Evolutionary conservation across 2,113 vertebrate species (phyloP).

Genomic region (Misgurnus anguillicaudatus): DNA sequence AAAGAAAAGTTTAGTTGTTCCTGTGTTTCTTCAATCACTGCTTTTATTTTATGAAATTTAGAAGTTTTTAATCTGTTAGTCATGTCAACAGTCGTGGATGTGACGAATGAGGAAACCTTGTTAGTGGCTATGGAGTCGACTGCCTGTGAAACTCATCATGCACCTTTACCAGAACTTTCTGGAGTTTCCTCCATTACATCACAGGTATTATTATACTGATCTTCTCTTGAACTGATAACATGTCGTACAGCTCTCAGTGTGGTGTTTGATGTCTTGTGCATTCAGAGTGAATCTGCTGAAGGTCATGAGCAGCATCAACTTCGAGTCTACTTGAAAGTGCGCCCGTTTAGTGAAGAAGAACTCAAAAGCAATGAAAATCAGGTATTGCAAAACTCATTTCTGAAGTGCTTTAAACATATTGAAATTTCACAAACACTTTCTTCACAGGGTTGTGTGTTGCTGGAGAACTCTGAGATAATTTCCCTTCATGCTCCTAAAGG

Average conservation of each 20-base stretch:
- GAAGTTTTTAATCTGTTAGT: not conserved
- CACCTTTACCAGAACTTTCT: conserved; percentile 55
- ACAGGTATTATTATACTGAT: conserved; percentile 46
- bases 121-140: conserved; percentile 68
- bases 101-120: conserved; percentile 40
- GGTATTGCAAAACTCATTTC: conserved; percentile 62
- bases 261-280: not conserved
- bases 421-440: too few species aligned
- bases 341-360: conserved; percentile 81
- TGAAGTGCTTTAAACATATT: too few species aligned
- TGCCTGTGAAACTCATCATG: conserved; percentile 51
- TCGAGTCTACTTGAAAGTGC: conserved; percentile 82
- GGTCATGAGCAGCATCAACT: conserved; percentile 72
- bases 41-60: not conserved
- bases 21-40: too few species aligned
- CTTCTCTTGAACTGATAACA: not conserved
- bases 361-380: conserved; percentile 76
- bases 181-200: conserved; percentile 57
- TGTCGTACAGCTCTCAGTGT: not conserved
- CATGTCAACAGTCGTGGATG: conserved; percentile 57
- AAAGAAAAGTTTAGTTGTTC: not conserved
- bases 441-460: conserved; percentile 78
- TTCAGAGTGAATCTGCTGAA: conserved; percentile 56
- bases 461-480: conserved; percentile 77
- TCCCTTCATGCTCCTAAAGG: conserved; percentile 82